Evolutionary conservation across 2,797 vertebrate species (phyloP).

Genomic region (Dryobates pubescens): DNA sequence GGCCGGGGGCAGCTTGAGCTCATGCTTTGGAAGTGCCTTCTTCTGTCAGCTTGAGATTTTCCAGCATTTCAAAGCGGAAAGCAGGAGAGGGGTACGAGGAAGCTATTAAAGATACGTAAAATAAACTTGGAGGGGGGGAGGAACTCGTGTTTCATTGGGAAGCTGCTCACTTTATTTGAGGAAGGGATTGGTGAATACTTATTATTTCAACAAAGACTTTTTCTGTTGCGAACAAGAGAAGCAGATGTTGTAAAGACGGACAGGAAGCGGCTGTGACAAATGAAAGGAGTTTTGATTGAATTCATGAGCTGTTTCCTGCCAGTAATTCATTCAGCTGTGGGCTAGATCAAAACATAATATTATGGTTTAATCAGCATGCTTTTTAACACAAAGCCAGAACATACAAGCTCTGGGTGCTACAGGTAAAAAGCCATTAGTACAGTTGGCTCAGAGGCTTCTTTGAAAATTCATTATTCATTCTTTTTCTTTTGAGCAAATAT

Average conservation of each 20-base stretch:
- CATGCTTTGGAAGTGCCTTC: slow-evolving; percentile 55
- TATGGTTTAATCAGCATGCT: slow-evolving; percentile 70
- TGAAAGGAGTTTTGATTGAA: slow-evolving; percentile 81
- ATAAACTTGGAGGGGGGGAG: slow-evolving; percentile 65
- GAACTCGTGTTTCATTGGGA: slow-evolving; percentile 42
- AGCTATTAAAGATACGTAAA: slow-evolving; percentile 79
- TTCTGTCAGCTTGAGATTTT: slow-evolving; percentile 77
- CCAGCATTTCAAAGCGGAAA: slow-evolving; percentile 78
- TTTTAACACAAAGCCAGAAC: slow-evolving; percentile 63
- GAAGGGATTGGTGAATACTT: slow-evolving; percentile 63
- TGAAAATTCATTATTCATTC: slow-evolving; percentile 11
- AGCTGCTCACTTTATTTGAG: slow-evolving; percentile 35
- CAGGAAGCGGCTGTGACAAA: slow-evolving; percentile 82
- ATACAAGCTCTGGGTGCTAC: slow-evolving; percentile 39
- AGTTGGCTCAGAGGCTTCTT: slow-evolving; percentile 15
- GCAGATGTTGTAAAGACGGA: slow-evolving; percentile 79
- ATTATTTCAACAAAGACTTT: slow-evolving; percentile 78
- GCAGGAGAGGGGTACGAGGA: slow-evolving; percentile 70
- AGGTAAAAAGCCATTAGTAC: slow-evolving; percentile 58
- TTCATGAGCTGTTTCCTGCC: slow-evolving; percentile 83
- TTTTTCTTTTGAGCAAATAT: slow-evolving; percentile 23
- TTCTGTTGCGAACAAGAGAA: slow-evolving; percentile 73
- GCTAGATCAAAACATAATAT: slow-evolving; percentile 75
- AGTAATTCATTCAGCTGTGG: slow-evolving; percentile 80
- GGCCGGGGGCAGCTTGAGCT: not conserved